Base-by-base conservation (phyloP, 2,888 invertebrate species). In the Conomelus anceps region DNA sequence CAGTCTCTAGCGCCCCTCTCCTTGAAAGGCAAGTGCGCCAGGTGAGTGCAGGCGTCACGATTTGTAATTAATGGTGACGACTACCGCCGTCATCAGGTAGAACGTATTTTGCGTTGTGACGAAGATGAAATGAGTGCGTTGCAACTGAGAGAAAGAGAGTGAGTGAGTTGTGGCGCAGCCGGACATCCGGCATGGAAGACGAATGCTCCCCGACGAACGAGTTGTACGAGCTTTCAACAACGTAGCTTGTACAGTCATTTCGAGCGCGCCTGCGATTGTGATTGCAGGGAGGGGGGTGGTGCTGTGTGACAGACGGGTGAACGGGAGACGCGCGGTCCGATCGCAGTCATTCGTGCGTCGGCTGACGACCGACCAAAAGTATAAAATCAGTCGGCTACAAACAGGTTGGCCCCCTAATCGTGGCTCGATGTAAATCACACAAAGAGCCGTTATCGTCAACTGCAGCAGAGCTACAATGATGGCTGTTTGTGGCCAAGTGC, bases 341-440 rank as follows among this genome's bases (percentile, higher is more conserved):
- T n/a, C n/a, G n/a, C n/a, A n/a, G n/a, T n/a, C n/a, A n/a, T n/a
- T n/a, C n/a, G n/a, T n/a, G n/a, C n/a, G n/a, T n/a, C n/a, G n/a
- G n/a, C n/a, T n/a, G n/a, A n/a, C n/a, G n/a, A n/a, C n/a, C n/a
- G n/a, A 4, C n/a, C 63, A n/a, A 63, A 63, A 41, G 41, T 41
- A 13, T 63, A n/a, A 20, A 63, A 63, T 63, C 63, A 63, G 63
- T 63, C 63, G 63, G 63, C 63, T 63, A 63, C 63, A 63, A 63
- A 63, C 86, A 86, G 86, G 86, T 86, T 86, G 86, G 86, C 86
- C 86, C 63, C 24, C 86, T 86, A 86, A 86, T 86, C 86, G 86
- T 23, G 26, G n/a, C 63, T 24, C 24, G 86, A 86, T 86, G 86
- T 86, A 86, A 86, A 86, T 86, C 86, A 86, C 86, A 29, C 86